Conservation (phyloP, 2,797 vertebrate genomes). For the Falco naumanni region DNA sequence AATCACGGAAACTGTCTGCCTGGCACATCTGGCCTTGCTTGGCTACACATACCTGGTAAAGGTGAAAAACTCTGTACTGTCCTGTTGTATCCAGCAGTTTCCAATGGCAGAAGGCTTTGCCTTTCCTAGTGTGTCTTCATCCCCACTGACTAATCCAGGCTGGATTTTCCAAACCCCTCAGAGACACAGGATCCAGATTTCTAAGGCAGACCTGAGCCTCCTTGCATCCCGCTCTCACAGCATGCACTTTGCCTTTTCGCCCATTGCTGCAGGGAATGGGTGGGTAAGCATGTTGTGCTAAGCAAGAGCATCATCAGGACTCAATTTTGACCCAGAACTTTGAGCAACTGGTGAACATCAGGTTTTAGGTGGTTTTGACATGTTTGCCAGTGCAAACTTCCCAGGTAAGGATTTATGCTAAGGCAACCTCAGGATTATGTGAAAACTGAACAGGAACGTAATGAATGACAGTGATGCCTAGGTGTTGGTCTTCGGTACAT, state of each 20-base stretch:
- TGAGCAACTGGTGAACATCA: not conserved
- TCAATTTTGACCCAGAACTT: not conserved
- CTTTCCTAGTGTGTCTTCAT: rapidly evolving
- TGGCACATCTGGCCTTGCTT: not conserved
- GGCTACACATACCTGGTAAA: not conserved
- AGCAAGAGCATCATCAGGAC: not conserved
- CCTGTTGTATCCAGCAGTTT: not conserved
- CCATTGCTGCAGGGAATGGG: rapidly evolving
- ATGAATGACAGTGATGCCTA: not conserved
- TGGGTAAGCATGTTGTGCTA: not conserved
- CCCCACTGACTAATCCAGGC: not conserved
- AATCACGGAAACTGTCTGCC: rapidly evolving
- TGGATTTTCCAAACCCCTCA: not conserved
- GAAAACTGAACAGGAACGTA: not conserved
- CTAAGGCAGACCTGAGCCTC: too few relatives aligned
- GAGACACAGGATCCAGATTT: not conserved
- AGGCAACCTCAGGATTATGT: not conserved
- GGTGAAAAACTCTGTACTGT: not conserved
- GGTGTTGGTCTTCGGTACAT: too few relatives aligned
- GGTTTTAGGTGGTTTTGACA: too few relatives aligned
- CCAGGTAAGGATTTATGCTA: not conserved
- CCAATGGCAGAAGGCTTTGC: not conserved
- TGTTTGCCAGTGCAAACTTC: not conserved
- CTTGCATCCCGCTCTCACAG: rapidly evolving
- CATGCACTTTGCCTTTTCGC: not conserved